Base-by-base conservation (phyloP, 2,888 invertebrate species). In the Priocnemis perturbator region DNA sequence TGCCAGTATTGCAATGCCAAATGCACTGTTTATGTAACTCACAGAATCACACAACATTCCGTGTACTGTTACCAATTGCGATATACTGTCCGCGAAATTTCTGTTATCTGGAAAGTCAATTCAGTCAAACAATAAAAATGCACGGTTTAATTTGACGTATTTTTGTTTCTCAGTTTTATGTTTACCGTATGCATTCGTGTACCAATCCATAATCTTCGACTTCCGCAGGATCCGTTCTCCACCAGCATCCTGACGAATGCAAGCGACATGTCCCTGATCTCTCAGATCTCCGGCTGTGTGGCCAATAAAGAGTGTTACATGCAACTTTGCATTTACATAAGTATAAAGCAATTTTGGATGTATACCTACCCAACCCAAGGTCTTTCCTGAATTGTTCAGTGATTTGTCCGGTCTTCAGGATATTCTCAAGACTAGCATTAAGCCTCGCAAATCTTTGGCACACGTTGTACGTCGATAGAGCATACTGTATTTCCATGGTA, bases 401-500 rank as follows among this genome's bases (percentile, higher is more conserved):
- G n/a, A 81, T 64, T 3, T 69, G 72, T 50, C 79, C 77, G 4
- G 70, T 78, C n/a, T 73, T 82, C 0, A 87, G 73, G n/a, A 87
- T 90, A 2, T 90, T 88, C 0, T 90, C 90, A 0, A 93, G 88
- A 0, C 89, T 90, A 21, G 90, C 90, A 77, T 93, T 93, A 48
- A 93, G 89, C 0, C 91, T 90, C 11, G 87, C 86, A 76, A 93
- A 91, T 19, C 93, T 90, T 45, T 91, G 90, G 26, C 91, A 90
- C 23, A 93, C 89, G 3, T 92, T 92, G 62, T 92, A 90, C 1
- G 92, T 91, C 0, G 91, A 90, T 76, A 93, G 90, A 44, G 92
- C 92, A 67, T 92, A 93, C 83, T 93, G 93, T 1, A 93, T 88
- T 83, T 92, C 92, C 80, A 93, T 87, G 50, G 91, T 90, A 78